A percentile compares a stretch with the other conserved stretches of the same genome.
phyloP scores from a whole-genome alignment of 2,113 vertebrate species.

The Mixornis gularis region DNA sequence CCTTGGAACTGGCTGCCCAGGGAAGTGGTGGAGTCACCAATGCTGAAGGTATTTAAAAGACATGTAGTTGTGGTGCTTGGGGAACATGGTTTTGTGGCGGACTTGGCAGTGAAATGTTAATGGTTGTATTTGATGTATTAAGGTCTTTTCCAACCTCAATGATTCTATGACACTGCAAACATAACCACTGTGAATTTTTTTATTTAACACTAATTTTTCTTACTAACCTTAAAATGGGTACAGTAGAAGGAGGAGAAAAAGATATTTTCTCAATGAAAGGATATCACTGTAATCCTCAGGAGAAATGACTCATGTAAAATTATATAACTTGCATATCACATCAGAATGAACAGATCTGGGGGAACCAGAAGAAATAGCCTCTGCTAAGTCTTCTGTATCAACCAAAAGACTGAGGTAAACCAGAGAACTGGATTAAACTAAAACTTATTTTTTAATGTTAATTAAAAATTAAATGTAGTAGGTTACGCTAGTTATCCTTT shows the following conservation, averaged over 20 bases:
- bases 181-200: neutral
- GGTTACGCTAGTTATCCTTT: neutral
- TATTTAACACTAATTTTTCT: neutral
- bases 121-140: neutral
- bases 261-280: neutral
- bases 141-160: neutral
- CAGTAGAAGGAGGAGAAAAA: neutral
- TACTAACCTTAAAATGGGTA: neutral
- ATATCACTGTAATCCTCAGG: neutral
- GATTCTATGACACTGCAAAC: neutral
- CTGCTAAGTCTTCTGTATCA: neutral
- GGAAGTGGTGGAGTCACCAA: neutral
- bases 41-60: neutral
- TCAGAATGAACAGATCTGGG: neutral
- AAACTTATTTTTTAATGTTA: neutral
- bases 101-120: neutral
- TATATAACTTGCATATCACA: neutral
- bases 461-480: neutral
- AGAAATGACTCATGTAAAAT: neutral
- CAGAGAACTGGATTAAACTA: neutral
- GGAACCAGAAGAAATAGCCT: neutral
- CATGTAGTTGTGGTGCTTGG: rapidly evolving
- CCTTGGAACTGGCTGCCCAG: neutral
- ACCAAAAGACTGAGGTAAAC: neutral
- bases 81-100: neutral